Evolutionary conservation across 1,140 invertebrate species (phyloP).

Genomic region (Calycopis cecrops): DNA sequence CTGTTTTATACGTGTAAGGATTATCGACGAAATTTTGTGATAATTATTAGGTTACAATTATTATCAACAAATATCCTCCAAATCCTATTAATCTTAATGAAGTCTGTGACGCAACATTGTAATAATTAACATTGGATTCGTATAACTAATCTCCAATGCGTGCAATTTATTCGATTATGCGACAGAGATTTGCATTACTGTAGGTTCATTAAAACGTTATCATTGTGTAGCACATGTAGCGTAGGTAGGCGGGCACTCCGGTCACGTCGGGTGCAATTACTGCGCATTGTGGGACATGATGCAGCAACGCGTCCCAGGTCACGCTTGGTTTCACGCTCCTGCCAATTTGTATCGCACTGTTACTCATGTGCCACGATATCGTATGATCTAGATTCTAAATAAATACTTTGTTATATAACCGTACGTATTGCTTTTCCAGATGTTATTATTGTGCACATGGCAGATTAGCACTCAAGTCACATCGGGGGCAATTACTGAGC

Average conservation of each 20-base stretch:
- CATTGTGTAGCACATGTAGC: background rate
- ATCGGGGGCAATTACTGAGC: constrained; percentile 33
- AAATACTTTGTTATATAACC: too few species aligned
- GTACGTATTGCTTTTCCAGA: background rate
- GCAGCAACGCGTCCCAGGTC: constrained; percentile 6
- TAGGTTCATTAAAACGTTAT: constrained; percentile 7
- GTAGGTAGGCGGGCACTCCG: background rate
- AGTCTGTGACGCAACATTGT: too few species aligned
- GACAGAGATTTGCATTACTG: constrained; percentile 4
- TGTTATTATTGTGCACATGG: background rate
- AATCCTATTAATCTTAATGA: too few species aligned
- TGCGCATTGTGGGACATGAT: constrained; percentile 14
- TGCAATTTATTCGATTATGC: background rate
- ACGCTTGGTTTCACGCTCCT: constrained; percentile 4
- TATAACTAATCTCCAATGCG: too few species aligned
- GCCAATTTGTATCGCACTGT: constrained; percentile 13
- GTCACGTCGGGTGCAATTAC: constrained; percentile 32
- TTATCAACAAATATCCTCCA: too few species aligned
- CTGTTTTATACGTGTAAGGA: too few species aligned
- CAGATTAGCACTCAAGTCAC: constrained; percentile 1
- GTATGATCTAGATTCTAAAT: background rate
- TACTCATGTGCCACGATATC: background rate
- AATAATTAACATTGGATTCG: too few species aligned
- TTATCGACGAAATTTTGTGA: too few species aligned
- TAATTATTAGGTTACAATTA: too few species aligned